A percentile compares a stretch with the other conserved stretches of the same genome.
These are phyloP conservation scores for Caenorhabditis inopinata DNA, from an alignment of 1,140 invertebrate genomes.

Conservation along the genomic window DNA sequence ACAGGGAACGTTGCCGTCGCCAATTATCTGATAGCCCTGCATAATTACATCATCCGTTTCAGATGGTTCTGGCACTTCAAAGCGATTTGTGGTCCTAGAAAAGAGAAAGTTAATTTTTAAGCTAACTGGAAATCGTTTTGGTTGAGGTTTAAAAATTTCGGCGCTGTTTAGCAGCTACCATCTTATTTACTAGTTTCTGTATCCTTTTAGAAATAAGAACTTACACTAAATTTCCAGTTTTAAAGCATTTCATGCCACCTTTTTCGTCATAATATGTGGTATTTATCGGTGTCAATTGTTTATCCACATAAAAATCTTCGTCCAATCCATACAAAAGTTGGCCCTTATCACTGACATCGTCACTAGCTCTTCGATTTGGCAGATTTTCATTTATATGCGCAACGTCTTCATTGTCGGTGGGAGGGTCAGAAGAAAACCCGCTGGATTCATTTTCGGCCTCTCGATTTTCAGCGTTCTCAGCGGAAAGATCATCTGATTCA, in stretches of 20 bases:
- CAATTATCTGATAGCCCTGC: background rate
- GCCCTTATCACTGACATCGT: constrained; percentile 13
- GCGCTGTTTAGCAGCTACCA: background rate
- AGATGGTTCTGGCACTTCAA: background rate
- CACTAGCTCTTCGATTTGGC: background rate
- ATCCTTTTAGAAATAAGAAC: background rate
- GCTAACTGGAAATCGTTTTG: too few relatives aligned
- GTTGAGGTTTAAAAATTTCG: background rate
- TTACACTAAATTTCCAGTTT: background rate
- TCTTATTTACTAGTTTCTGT: too few relatives aligned
- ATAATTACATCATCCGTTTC: background rate
- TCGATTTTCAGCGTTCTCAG: background rate
- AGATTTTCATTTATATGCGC: background rate
- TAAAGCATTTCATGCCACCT: background rate
- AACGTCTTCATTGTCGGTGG: background rate
- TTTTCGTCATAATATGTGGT: background rate
- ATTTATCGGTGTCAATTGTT: background rate
- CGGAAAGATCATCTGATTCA: background rate
- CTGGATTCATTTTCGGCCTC: background rate
- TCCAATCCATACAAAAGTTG: background rate
- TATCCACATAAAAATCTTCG: background rate
- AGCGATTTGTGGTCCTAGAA: background rate
- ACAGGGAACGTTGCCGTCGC: background rate
- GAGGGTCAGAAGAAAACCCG: background rate
- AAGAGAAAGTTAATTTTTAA: background rate